Percentiles rank a stretch among this genome's conserved stretches.
These are phyloP conservation scores for Atherinomorus stipes DNA, from an alignment of 2,113 vertebrate genomes.

Conservation along the genomic window DNA sequence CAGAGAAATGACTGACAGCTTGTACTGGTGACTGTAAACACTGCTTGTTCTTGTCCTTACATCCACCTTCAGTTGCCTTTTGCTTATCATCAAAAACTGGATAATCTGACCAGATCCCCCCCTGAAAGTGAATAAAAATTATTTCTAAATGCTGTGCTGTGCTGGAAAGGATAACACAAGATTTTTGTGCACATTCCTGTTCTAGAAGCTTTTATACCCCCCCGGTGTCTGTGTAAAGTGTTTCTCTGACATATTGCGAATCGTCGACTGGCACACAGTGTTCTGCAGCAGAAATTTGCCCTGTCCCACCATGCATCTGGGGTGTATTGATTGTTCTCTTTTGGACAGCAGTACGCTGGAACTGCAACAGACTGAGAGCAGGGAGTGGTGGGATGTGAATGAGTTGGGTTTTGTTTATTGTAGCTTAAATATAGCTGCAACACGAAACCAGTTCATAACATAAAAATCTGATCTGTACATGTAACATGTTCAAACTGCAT, in stretches of 20 bases:
- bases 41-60: conserved; percentile 43
- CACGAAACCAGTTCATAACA: conserved; percentile 13
- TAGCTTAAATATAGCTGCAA: conserved; percentile 36
- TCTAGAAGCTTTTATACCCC: background rate
- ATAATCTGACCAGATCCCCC: background rate
- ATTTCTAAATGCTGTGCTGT: conserved; percentile 10
- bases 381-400: conserved; percentile 64
- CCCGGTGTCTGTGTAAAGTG: background rate
- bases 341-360: conserved; percentile 46
- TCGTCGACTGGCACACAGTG: conserved; percentile 20
- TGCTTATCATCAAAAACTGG: conserved; percentile 1
- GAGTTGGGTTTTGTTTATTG: conserved; percentile 38
- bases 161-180: background rate
- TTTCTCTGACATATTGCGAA: conserved; percentile 11
- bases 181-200: conserved; percentile 7
- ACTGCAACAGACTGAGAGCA: conserved; percentile 44
- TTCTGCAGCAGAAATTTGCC: conserved; percentile 65
- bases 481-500: background rate
- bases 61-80: conserved; percentile 25
- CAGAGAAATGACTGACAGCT: conserved; percentile 11
- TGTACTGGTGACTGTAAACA: conserved; percentile 9
- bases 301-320: conserved; percentile 60
- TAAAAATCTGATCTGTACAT: conserved; percentile 1
- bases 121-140: background rate
- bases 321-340: conserved; percentile 69